These are phyloP conservation scores for Eugnorisma glareosa DNA, from an alignment of 2,888 invertebrate genomes.

Conservation along the genomic window DNA sequence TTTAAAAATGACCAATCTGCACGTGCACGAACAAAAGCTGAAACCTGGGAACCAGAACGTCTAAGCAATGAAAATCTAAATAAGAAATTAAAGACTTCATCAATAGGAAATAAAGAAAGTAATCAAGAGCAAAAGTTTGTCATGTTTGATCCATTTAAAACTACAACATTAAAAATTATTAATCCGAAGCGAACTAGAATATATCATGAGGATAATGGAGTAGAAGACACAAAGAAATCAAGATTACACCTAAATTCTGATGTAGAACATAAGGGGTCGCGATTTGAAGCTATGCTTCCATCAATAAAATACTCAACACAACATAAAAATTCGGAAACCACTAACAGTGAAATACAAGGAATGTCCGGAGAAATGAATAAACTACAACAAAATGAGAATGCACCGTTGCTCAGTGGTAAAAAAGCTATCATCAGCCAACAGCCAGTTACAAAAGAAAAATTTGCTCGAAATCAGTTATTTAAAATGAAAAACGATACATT, in stretches of 20 bases:
- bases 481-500: conserved; percentile 29
- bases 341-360: neutral
- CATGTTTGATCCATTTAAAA: neutral
- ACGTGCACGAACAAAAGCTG: neutral
- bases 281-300: conserved; percentile 27
- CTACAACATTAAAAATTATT: neutral
- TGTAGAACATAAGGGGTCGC: neutral
- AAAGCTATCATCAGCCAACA: conserved; percentile 13
- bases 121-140: neutral
- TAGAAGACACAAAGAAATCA: conserved; percentile 14
- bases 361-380: conserved; percentile 3
- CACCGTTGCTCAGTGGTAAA: conserved; percentile 1
- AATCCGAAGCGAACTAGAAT: neutral
- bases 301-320: conserved; percentile 27
- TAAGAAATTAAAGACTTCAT: neutral
- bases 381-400: conserved; percentile 9
- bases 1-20: conserved; percentile 3
- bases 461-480: conserved; percentile 15
- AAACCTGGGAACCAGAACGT: conserved; percentile 17
- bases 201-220: neutral
- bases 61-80: neutral
- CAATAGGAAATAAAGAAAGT: neutral
- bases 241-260: neutral
- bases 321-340: conserved; percentile 8
- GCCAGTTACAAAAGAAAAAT: conserved; percentile 15